Conservation (phyloP, 1,140 invertebrate genomes). For the Drosophila willistoni region DNA sequence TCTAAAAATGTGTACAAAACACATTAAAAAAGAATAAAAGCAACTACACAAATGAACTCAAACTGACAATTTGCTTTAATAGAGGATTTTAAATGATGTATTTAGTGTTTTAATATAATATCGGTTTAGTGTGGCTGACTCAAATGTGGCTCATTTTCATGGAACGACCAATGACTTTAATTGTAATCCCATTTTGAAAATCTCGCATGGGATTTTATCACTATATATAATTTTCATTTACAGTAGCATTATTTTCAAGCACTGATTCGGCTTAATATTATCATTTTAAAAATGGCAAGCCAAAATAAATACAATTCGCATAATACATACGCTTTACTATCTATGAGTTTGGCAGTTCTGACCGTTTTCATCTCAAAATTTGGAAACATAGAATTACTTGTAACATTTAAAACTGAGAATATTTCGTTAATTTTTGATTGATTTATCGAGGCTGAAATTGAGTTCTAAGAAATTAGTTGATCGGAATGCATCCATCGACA, state of each 20-base stretch:
- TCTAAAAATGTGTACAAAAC: too few relatives aligned
- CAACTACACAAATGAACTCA: too few relatives aligned
- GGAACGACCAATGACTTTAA: too few relatives aligned
- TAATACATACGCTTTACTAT: conserved; percentile 3
- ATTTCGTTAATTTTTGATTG: conserved; percentile 11
- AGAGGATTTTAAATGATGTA: too few relatives aligned
- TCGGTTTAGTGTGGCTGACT: too few relatives aligned
- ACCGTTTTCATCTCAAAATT: not conserved
- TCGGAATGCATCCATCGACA: conserved; percentile 50
- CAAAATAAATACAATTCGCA: not conserved
- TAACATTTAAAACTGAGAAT: conserved; percentile 28
- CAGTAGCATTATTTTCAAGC: too few relatives aligned
- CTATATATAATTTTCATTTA: not conserved
- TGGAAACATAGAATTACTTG: conserved; percentile 13
- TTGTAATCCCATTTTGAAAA: not conserved
- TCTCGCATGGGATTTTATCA: not conserved
- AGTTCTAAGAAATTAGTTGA: conserved; percentile 39
- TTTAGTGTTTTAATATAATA: too few relatives aligned
- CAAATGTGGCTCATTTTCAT: too few relatives aligned
- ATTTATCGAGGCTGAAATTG: not conserved
- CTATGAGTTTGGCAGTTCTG: not conserved
- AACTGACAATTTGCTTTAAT: too few relatives aligned
- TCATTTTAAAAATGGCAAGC: conserved; percentile 2
- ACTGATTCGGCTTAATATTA: not conserved
- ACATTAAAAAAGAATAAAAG: too few relatives aligned